These are phyloP conservation scores for Porites rus DNA, from an alignment of 92 coral and sea anemone genomes.

Conservation along the genomic window DNA sequence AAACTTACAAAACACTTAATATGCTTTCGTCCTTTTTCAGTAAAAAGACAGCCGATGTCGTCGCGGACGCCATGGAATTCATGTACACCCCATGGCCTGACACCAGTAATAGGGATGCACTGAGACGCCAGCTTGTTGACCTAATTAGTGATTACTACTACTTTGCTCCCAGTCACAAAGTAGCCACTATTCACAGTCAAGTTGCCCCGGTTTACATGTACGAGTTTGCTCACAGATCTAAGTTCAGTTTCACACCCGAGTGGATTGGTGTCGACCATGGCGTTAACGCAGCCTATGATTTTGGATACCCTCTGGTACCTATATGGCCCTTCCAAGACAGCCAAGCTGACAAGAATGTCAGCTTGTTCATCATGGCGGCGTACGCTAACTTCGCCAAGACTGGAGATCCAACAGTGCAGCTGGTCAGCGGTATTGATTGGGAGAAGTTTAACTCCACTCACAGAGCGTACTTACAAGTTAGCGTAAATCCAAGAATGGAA, in stretches of 20 bases:
- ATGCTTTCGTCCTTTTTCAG: not conserved
- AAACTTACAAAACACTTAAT: not conserved
- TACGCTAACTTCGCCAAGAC: conserved; percentile 49
- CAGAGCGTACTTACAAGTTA: not conserved
- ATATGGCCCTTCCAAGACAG: not conserved
- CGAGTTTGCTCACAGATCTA: conserved; percentile 27
- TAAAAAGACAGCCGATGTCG: not conserved
- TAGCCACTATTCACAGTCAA: conserved; percentile 19
- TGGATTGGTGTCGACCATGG: conserved; percentile 8
- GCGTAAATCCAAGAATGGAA: conserved; percentile 62
- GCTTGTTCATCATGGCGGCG: conserved; percentile 21
- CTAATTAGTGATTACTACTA: conserved; percentile 34
- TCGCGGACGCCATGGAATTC: conserved; percentile 42
- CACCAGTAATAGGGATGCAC: conserved; percentile 1
- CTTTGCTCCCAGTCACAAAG: conserved; percentile 49
- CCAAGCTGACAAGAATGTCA: conserved; percentile 24
- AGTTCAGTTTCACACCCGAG: conserved; percentile 1
- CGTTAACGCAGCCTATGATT: not conserved
- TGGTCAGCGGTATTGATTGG: conserved; percentile 58
- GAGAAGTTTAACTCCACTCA: not conserved
- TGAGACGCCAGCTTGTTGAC: not conserved
- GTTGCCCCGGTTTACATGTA: conserved; percentile 42
- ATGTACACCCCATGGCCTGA: conserved; percentile 44
- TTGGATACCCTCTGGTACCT: not conserved
- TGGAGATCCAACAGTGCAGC: conserved; percentile 26